Base-by-base conservation (phyloP, 1,140 invertebrate genomes). In the Choristoneura fumiferana region DNA sequence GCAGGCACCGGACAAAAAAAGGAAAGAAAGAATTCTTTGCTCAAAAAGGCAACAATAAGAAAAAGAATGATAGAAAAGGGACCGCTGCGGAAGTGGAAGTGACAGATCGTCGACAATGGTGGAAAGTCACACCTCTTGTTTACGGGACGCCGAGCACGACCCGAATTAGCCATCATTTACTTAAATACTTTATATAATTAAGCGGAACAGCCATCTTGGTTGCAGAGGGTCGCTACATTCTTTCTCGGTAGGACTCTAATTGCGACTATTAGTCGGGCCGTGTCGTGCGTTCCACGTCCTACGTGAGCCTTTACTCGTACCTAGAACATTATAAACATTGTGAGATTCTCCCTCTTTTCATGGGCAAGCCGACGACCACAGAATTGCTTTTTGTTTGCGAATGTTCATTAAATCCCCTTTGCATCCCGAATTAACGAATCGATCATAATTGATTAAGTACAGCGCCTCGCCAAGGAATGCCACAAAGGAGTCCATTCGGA, bases 391-490 rank as follows among this genome's bases (percentile, higher is more conserved):
- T 35, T 49, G 43, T 49, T 49, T 29, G 43, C 43, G 52, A 66
- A 53, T 57, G 53, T 53, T 69, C 65, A 76, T 81, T 81, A 84
- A 63, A 83, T 84, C 74, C 81, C 77, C 76, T 84, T 67, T 78
- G 73, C 81, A 76, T 77, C 71, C 71, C 62, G 71, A 85, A 78
- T 84, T 86, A 88, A 85, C 78, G 85, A 87, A 85, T 88, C 82
- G 84, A 84, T 87, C 80, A 85, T 85, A 89, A 86, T 88, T 88
- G 84, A 88, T 85, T 87, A 87, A 88, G 84, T 85, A 83, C 69
- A 61, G 58, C 67, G 65, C 63, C 58, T 62, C 62, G 63, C 66
- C 62, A 73, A 80, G 73, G 71, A 76, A 63, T 64, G 71, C 82
- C 78, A 85, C 81, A 87, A 87, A 85, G 76, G 77, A 84, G 81